Evolutionary conservation across 2,113 vertebrate genomes (phyloP).

Genomic region (Phylloscopus trochilus): DNA sequence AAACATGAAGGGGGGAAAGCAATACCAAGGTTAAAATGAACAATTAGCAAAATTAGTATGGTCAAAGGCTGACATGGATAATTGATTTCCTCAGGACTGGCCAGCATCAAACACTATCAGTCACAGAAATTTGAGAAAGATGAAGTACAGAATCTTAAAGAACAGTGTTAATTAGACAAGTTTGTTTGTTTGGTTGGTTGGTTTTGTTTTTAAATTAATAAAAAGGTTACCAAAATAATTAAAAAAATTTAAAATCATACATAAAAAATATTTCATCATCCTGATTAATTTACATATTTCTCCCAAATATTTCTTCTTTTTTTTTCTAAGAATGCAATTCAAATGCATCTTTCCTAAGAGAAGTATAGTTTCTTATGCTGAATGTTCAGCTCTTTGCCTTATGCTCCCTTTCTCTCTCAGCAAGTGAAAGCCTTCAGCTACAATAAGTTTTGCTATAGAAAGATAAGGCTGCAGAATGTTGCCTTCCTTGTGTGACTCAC

Average conservation of each 20-base stretch:
- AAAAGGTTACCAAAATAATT: not conserved
- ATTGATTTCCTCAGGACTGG: not conserved
- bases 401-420: not conserved
- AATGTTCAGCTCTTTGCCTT: not conserved
- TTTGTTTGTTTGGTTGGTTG: too few species aligned
- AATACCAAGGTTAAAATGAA: not conserved
- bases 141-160: not conserved
- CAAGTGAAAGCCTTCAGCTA: not conserved
- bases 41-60: not conserved
- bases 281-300: not conserved
- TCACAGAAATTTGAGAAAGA: not conserved
- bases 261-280: not conserved
- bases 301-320: not conserved
- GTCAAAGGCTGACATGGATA: not conserved
- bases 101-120: not conserved
- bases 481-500: not conserved
- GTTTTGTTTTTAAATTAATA: not conserved
- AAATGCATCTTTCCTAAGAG: not conserved
- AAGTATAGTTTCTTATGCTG: not conserved
- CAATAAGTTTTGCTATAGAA: not conserved
- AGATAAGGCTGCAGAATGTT: not conserved
- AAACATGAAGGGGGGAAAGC: not conserved
- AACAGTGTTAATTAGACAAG: not conserved
- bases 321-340: not conserved
- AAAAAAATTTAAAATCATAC: not conserved